phyloP scores from a whole-genome alignment of 2,797 vertebrate genomes.

The Eulemur coronatus region DNA sequence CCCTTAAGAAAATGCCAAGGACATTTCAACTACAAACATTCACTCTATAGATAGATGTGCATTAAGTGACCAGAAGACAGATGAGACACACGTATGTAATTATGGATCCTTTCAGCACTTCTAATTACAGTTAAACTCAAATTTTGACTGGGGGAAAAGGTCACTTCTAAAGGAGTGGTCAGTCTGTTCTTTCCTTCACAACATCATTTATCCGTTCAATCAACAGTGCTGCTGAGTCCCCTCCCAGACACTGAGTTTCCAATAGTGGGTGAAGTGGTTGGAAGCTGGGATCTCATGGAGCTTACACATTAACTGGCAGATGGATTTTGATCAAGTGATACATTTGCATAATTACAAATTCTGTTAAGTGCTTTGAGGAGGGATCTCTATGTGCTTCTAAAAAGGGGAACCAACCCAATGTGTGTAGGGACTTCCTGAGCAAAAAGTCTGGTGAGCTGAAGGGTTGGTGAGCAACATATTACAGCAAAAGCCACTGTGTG shows the following conservation, averaged over 20 bases:
- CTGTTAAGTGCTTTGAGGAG: not conserved
- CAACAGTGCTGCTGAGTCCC: accelerated
- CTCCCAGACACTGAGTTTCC: not conserved
- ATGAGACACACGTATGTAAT: not conserved
- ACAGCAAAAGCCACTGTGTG: not conserved
- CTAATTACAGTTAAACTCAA: not conserved
- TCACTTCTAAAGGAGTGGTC: not conserved
- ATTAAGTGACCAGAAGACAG: slow-evolving; percentile 6
- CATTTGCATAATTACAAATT: not conserved
- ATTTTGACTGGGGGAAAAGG: not conserved
- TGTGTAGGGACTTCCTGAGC: not conserved
- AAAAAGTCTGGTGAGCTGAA: not conserved
- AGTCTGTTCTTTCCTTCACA: not conserved
- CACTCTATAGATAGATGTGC: not conserved
- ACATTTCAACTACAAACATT: not conserved
- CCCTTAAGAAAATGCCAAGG: slow-evolving; percentile 54
- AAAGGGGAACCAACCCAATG: not conserved
- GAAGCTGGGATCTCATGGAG: not conserved
- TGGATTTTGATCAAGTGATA: not conserved
- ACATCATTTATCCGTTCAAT: not conserved
- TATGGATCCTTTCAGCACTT: not conserved
- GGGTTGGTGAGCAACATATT: not conserved
- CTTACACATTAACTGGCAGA: not conserved
- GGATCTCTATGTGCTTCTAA: not conserved
- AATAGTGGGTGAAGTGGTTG: not conserved